phyloP scores from a whole-genome alignment of 2,888 invertebrate species.

The Drosophila macrothrix region DNA sequence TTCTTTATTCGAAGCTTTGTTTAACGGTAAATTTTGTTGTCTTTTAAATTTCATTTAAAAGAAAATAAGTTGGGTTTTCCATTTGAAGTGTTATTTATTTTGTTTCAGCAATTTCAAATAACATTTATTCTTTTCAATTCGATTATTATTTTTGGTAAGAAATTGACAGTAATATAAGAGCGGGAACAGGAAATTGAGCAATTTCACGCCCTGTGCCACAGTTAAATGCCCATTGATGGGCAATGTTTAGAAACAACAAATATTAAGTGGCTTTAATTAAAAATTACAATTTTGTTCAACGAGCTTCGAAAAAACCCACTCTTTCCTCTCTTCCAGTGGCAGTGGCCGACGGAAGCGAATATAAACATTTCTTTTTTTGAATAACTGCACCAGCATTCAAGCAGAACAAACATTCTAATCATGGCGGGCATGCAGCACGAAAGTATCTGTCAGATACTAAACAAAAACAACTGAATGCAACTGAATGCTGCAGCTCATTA shows the following conservation, averaged over 20 bases:
- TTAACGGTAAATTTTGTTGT: background rate
- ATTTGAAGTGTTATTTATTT: background rate
- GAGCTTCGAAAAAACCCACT: conserved; percentile 26
- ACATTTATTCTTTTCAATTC: background rate
- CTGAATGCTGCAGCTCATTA: conserved; percentile 77
- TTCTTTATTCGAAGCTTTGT: background rate
- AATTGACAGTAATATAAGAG: background rate
- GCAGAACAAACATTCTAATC: conserved; percentile 77
- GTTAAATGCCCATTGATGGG: conserved; percentile 50
- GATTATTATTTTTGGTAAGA: conserved; percentile 1
- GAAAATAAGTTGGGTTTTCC: background rate
- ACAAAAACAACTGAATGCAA: conserved; percentile 24
- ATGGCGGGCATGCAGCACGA: conserved; percentile 50
- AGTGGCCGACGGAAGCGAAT: conserved; percentile 39
- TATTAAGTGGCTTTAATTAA: conserved; percentile 72
- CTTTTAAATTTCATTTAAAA: background rate
- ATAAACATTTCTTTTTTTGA: conserved; percentile 39
- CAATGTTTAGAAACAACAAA: conserved; percentile 48
- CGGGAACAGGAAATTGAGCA: conserved; percentile 64
- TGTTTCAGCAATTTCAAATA: background rate
- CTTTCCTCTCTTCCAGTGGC: conserved; percentile 5
- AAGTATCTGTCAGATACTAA: conserved; percentile 71
- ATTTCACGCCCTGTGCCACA: conserved; percentile 67
- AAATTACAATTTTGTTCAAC: conserved; percentile 70
- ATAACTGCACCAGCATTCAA: conserved; percentile 59